Evolutionary conservation across 2,888 invertebrate genomes (phyloP).

Genomic region (Cyclophora albipunctata): DNA sequence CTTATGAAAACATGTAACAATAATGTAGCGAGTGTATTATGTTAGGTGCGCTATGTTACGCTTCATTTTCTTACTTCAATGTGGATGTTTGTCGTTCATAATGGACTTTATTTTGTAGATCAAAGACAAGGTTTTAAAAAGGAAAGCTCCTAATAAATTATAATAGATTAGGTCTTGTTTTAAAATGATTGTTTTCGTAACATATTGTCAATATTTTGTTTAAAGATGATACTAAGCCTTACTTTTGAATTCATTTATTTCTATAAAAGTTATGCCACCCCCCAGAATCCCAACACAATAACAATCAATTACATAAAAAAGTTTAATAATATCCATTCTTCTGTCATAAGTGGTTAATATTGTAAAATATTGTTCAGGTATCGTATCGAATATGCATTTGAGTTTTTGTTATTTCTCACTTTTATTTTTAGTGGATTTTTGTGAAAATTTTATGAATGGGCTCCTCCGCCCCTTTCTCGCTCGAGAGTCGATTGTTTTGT

Average conservation of each 20-base stretch:
- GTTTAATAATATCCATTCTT: conserved; percentile 58
- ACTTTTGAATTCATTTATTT: too few relatives aligned
- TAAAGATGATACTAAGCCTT: background rate
- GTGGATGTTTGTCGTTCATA: background rate
- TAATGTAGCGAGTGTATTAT: conserved; percentile 42
- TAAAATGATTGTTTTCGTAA: background rate
- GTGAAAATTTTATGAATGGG: conserved; percentile 59
- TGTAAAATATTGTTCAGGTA: conserved; percentile 65
- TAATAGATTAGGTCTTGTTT: background rate
- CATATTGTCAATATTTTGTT: background rate
- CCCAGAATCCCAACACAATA: conserved; percentile 31
- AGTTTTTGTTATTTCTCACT: conserved; percentile 44
- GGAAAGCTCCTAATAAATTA: background rate
- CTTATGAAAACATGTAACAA: conserved; percentile 67
- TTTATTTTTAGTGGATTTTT: conserved; percentile 60
- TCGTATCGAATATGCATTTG: conserved; percentile 28
- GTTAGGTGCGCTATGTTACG: conserved; percentile 38
- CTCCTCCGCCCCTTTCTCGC: conserved; percentile 61
- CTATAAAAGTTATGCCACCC: too few relatives aligned
- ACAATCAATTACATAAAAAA: conserved; percentile 50
- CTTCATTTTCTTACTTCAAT: conserved; percentile 20
- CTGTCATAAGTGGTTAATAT: conserved; percentile 60
- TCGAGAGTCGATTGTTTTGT: conserved; percentile 71
- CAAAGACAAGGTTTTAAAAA: background rate
- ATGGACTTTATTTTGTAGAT: background rate